Evolutionary conservation across 2,888 invertebrate species (phyloP).

Genomic region (Embidobia sp.): DNA sequence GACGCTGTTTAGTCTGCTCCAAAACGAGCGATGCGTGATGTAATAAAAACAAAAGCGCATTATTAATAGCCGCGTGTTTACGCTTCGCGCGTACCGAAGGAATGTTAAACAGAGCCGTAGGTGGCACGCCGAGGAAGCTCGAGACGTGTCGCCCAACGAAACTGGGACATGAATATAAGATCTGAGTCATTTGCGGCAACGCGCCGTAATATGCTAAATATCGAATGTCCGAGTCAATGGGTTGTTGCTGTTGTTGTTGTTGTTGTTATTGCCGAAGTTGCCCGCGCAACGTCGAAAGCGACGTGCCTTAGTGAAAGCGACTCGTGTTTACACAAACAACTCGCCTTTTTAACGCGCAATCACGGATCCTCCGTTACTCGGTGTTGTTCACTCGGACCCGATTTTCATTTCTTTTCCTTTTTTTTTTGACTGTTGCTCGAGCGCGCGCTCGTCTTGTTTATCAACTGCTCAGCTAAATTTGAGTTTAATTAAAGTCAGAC

Average conservation of each 20-base stretch:
- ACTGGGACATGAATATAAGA: conserved; percentile 53
- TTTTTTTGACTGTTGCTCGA: too few species aligned
- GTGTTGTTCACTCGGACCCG: too few species aligned
- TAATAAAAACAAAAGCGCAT: conserved; percentile 50
- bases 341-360: too few species aligned
- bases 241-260: too few species aligned
- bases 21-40: conserved; percentile 40
- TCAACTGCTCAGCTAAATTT: too few species aligned
- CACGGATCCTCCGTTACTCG: too few species aligned
- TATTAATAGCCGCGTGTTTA: conserved; percentile 57
- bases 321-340: conserved; percentile 5
- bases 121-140: conserved; percentile 40
- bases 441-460: too few species aligned
- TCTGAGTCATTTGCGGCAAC: conserved; percentile 48
- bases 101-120: conserved; percentile 35
- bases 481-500: too few species aligned
- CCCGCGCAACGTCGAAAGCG: conserved; percentile 19
- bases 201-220: conserved; percentile 32
- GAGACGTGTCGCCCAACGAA: conserved; percentile 46
- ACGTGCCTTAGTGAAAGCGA: conserved; percentile 27
- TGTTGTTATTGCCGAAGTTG: too few species aligned
- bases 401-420: too few species aligned
- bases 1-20: conserved; percentile 45
- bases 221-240: too few species aligned
- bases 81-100: conserved; percentile 31